Percentiles rank a stretch among this genome's conserved stretches.
Evolutionary conservation across 1,140 invertebrate genomes (phyloP).

Genomic region (Saccostrea echinata): DNA sequence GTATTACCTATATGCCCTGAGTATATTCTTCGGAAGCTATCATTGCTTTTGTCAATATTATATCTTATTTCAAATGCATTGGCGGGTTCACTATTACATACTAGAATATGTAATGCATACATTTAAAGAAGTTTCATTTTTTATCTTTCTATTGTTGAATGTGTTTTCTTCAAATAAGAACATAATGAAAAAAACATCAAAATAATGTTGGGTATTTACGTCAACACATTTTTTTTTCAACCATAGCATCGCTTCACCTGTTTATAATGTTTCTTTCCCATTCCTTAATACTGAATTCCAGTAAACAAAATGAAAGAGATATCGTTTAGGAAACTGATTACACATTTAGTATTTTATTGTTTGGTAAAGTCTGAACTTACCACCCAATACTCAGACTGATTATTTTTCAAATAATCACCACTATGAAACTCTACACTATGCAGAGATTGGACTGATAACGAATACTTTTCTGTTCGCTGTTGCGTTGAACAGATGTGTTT

Average conservation of each 20-base stretch:
- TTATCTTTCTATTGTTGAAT: neutral
- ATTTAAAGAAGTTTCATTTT: neutral
- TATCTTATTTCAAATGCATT: constrained; percentile 28
- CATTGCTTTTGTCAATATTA: neutral
- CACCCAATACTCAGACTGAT: neutral
- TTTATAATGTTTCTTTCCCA: too few relatives aligned
- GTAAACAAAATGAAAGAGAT: neutral
- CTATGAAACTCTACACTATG: neutral
- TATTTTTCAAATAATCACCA: constrained; percentile 16
- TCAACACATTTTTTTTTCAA: neutral
- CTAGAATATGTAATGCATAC: constrained; percentile 1
- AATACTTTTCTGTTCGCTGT: neutral
- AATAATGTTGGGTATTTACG: neutral
- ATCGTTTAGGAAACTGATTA: neutral
- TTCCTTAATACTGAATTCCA: neutral
- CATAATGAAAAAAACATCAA: neutral
- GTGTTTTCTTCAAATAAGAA: neutral
- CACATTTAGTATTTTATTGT: neutral
- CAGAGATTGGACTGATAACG: neutral
- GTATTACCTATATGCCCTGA: neutral
- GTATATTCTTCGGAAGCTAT: neutral
- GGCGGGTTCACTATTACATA: neutral
- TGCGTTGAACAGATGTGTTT: constrained; percentile 19
- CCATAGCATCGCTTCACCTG: neutral
- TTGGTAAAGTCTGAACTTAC: neutral